Conservation (phyloP, 2,888 invertebrate species). For the Ceriagrion tenellum region DNA sequence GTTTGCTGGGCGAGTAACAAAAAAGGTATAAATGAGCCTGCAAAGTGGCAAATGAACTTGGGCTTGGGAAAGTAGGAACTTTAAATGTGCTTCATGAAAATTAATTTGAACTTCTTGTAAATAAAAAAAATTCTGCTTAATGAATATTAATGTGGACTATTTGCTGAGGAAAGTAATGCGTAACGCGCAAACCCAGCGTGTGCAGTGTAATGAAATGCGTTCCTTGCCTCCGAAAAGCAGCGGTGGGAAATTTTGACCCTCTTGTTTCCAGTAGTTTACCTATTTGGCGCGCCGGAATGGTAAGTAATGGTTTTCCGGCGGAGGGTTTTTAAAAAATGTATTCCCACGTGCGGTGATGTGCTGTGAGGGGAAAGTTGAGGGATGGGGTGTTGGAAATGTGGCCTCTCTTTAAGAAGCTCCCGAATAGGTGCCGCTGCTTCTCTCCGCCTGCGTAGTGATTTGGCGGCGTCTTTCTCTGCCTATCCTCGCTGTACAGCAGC, state of each 20-base stretch:
- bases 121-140: no score
- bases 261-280: neutral
- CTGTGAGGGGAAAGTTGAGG: neutral
- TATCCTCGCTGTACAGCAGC: neutral
- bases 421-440: neutral
- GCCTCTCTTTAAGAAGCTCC: neutral
- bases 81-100: no score
- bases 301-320: neutral
- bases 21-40: no score
- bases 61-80: no score
- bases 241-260: neutral
- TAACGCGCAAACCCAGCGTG: no score
- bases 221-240: neutral
- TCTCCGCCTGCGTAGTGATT: neutral
- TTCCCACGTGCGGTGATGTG: neutral
- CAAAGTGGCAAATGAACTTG: no score
- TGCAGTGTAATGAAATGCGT: neutral
- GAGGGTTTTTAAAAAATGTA: neutral
- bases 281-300: neutral
- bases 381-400: neutral
- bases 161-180: no score
- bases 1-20: no score
- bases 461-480: no score
- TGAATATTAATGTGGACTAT: no score
- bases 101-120: no score